These are phyloP conservation scores for Drosophila siamana DNA, from an alignment of 2,888 invertebrate species.

Conservation along the genomic window DNA sequence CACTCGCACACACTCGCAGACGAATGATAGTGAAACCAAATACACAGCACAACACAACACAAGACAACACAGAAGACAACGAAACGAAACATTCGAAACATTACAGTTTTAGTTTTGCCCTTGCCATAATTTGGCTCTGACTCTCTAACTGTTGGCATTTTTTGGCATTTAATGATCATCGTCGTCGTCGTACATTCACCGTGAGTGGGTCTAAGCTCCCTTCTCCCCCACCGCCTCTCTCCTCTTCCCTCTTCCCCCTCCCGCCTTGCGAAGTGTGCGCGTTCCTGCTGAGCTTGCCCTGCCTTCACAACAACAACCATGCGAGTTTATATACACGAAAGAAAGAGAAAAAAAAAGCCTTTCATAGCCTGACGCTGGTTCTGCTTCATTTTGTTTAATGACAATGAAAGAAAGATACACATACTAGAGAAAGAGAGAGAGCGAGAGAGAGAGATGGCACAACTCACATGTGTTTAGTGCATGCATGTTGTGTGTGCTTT, in stretches of 20 bases:
- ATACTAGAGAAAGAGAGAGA: neutral
- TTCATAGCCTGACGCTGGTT: conserved; percentile 71
- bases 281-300: conserved; percentile 24
- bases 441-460: conserved; percentile 7
- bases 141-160: conserved; percentile 68
- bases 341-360: conserved; percentile 55
- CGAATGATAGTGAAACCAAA: conserved; percentile 71
- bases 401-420: conserved; percentile 62
- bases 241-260: conserved; percentile 9
- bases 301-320: conserved; percentile 22
- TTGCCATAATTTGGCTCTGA: conserved; percentile 75
- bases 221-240: neutral
- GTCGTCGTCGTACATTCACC: conserved; percentile 57
- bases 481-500: conserved; percentile 32
- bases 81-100: conserved; percentile 73
- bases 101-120: conserved; percentile 75
- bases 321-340: no score
- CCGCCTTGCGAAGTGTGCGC: conserved; percentile 8
- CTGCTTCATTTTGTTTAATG: conserved; percentile 82
- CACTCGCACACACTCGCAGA: conserved; percentile 23
- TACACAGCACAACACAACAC: conserved; percentile 43
- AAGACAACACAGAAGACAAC: conserved; percentile 45
- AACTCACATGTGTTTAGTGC: conserved; percentile 46
- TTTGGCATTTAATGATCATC: conserved; percentile 79
- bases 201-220: conserved; percentile 25